phyloP scores from a whole-genome alignment of 92 coral and sea anemone genomes.

The Meandrina meandrites region DNA sequence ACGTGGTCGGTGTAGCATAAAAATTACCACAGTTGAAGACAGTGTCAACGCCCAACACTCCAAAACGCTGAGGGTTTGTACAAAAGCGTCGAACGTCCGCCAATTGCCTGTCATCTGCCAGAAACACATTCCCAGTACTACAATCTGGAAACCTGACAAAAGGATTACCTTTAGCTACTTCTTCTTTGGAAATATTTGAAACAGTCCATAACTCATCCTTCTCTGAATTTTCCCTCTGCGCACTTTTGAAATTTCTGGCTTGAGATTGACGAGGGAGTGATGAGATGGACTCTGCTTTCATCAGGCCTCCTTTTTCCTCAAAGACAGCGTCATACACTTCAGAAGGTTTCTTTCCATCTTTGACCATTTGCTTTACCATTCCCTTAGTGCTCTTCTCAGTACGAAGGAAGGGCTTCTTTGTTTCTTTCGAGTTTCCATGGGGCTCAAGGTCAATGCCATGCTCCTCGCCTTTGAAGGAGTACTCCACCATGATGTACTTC shows the following conservation, averaged over 20 bases:
- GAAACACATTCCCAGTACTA: constrained; percentile 22
- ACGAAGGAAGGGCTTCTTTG: constrained; percentile 18
- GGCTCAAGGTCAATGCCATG: not conserved
- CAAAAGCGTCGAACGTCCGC: constrained; percentile 1
- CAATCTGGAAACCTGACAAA: constrained; percentile 21
- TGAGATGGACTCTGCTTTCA: constrained; percentile 25
- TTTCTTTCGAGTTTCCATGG: constrained; percentile 9
- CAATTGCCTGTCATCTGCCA: constrained; percentile 25
- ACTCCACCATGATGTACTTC: constrained; percentile 15
- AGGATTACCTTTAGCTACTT: constrained; percentile 2
- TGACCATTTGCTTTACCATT: constrained; percentile 15
- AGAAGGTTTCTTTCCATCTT: constrained; percentile 9
- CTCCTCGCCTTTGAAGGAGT: constrained; percentile 10
- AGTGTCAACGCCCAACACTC: constrained; percentile 27
- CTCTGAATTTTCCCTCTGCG: not conserved
- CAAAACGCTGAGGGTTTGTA: constrained; percentile 15
- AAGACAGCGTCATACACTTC: constrained; percentile 11
- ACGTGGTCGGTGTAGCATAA: constrained; percentile 29
- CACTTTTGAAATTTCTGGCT: not conserved
- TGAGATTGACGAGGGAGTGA: constrained; percentile 17
- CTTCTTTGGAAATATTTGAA: constrained; percentile 21
- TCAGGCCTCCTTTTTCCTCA: constrained; percentile 27
- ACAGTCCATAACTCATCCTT: constrained; percentile 22
- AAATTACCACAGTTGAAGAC: constrained; percentile 23
- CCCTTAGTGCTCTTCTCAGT: constrained; percentile 34